Base-by-base conservation (phyloP, 1,140 invertebrate species). In the Brachionus rubens region DNA sequence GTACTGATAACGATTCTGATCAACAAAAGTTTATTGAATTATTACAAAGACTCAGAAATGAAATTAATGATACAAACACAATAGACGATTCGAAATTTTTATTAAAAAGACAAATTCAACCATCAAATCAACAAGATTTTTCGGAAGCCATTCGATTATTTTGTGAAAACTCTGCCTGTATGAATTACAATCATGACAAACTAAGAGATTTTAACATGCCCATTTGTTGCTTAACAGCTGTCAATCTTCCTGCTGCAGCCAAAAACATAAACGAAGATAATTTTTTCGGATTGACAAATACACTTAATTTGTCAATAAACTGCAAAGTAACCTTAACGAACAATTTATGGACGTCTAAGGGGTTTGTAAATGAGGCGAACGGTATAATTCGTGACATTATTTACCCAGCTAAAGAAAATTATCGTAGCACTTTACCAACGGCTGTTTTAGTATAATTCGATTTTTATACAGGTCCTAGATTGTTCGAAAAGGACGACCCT, bases 231-330 rank as follows among this genome's bases (percentile, higher is more conserved):
- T 16, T 56, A 30, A 56, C 10, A 21, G 24, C 52, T 33, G 52
- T 30, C 28, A 56, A 56, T 56, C 28, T 10, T 3, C 52, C 52
- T 5, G 2, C 52, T 9, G 1, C n/a, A 6, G 24, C 52, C 10
- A 30, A 14, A 14, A 56, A 56, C 30, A 12, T 56, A 12, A 56
- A 30, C 52, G 52, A 56, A 56, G 52, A 54, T 26, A 14, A 56
- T 56, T 56, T 56, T 56, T 56, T 14, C n/a, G 52, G 52, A n/a
- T 56, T 56, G 24, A 56, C 4, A 2, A 30, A 56, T 56, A 30
- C 28, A 3, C 2, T 33, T 33, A 56, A 56, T 56, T 30, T 56
- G n/a, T 21, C 52, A 2, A 56, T 56, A 33, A 56, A 56, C n/a
- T 56, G 24, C 9, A 56, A 56, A 56, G 1, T 56, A 2, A 30